Percentiles rank a stretch among this genome's conserved stretches.
These are phyloP conservation scores for Marmota flaviventris DNA, from an alignment of 2,113 vertebrate species.

Conservation along the genomic window DNA sequence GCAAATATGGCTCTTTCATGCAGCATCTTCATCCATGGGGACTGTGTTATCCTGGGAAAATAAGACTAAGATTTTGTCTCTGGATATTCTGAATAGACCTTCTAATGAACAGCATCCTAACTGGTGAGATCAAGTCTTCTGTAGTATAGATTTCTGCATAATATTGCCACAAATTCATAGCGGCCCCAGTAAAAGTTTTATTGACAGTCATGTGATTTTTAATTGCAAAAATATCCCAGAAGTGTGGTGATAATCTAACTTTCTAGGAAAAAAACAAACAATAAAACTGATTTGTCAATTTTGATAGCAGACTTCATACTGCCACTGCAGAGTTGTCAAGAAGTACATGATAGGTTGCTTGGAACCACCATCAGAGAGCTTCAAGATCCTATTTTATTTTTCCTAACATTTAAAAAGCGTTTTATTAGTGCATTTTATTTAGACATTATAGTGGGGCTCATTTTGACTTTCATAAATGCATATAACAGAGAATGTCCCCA, in stretches of 20 bases:
- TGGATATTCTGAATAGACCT: not conserved
- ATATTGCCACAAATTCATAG: not conserved
- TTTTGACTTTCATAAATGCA: too few species aligned
- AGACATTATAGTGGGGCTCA: not conserved
- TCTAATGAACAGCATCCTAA: not conserved
- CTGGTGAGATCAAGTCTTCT: not conserved
- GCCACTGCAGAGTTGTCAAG: not conserved
- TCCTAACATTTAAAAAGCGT: not conserved
- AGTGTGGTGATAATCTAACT: not conserved
- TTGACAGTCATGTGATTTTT: not conserved
- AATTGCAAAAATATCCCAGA: not conserved
- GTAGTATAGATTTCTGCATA: not conserved
- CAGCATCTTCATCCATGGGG: not conserved
- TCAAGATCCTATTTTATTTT: not conserved
- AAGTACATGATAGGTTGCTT: not conserved
- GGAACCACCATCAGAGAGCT: not conserved
- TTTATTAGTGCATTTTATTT: not conserved
- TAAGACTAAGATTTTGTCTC: not conserved
- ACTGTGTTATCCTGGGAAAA: not conserved
- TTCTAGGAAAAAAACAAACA: not conserved
- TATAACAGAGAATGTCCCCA: too few species aligned
- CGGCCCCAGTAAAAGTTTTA: not conserved
- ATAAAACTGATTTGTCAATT: not conserved
- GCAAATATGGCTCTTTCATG: not conserved
- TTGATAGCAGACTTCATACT: not conserved